Evolutionary conservation across 1,140 invertebrate species (phyloP), one percentile per base, ranked within the genome.

Genomic region (Melanaphis sacchari): DNA sequence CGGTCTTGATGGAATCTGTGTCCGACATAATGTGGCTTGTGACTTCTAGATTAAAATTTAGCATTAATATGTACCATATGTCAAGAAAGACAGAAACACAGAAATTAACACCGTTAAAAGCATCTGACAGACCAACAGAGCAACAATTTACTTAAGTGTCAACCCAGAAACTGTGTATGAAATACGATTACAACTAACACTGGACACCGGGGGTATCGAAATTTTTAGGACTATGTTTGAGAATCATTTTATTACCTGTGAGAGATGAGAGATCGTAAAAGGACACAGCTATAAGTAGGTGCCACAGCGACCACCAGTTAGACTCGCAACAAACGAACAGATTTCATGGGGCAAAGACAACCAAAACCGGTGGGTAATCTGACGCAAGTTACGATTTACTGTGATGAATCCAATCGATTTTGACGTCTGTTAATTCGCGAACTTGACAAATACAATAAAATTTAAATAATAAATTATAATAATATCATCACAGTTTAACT

Each of bases 1-100:
- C 91, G 1, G 91, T 92, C 54, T 84, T 82, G 31, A 92, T 84
- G 1, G 91, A 92, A 52, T 92, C 91, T 3, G 91, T 52, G 11
- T 92, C 91, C 11, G 91, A 92, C 91, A 92, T 92, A 0, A 76
- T 76, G 15, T 76, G 15, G 31, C n/a, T 76, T 76, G 31, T n/a
- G 59, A 15, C 59, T 76, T 9, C 59, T 76, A 76, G 15, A 76
- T 76, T n/a, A 76, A 76, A 76, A 76, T n/a, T n/a, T 76, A 18
- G 15, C 59, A n/a, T 76, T 76, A 76, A 18, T 76, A 18, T 15
- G 15, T 76, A 36, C 31, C n/a, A 15, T 11, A 59, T 15, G 31
- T 59, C 9, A 2, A 31, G 7, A n/a, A 66, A n/a, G 15, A 76
- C 11, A n/a, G 3, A 66, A 66, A 66, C 15, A 18, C 9, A 18